Conservation (phyloP, 2,888 invertebrate species). For the Apamea epomidion region DNA sequence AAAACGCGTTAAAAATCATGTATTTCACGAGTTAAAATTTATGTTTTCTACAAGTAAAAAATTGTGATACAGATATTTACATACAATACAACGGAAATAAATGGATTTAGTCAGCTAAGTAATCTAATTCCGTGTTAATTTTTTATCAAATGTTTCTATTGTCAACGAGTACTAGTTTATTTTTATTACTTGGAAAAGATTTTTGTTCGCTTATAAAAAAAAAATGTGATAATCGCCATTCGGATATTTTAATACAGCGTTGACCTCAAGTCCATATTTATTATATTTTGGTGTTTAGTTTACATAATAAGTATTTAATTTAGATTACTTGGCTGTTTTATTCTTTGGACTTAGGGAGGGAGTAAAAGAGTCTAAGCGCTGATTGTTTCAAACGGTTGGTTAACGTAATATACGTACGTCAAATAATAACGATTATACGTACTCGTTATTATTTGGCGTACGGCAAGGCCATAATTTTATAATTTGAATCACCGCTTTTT, state of each 20-base stretch:
- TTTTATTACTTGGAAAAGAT: background rate
- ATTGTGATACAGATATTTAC: conserved; percentile 39
- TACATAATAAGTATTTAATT: background rate
- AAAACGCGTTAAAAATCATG: background rate
- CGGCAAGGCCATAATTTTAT: too few relatives aligned
- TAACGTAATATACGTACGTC: too few relatives aligned
- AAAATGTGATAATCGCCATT: background rate
- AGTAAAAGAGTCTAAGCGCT: too few relatives aligned
- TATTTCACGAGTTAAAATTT: background rate
- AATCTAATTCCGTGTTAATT: conserved; percentile 40
- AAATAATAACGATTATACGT: too few relatives aligned
- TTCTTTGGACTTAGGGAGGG: background rate
- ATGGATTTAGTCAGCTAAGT: conserved; percentile 23
- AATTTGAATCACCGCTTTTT: too few relatives aligned
- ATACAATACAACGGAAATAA: conserved; percentile 24
- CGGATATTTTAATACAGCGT: background rate
- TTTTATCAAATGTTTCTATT: conserved; percentile 7
- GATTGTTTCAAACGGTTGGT: too few relatives aligned
- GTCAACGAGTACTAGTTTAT: conserved; percentile 1
- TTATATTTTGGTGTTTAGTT: background rate
- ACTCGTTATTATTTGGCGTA: too few relatives aligned
- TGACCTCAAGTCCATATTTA: background rate
- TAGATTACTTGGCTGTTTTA: background rate
- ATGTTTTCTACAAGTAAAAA: conserved; percentile 39
- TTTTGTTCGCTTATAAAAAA: background rate